Percentiles rank a stretch among this genome's conserved stretches.
Evolutionary conservation across 2,888 invertebrate genomes (phyloP).

Genomic region (Ashinkailepas kermadecensis): DNA sequence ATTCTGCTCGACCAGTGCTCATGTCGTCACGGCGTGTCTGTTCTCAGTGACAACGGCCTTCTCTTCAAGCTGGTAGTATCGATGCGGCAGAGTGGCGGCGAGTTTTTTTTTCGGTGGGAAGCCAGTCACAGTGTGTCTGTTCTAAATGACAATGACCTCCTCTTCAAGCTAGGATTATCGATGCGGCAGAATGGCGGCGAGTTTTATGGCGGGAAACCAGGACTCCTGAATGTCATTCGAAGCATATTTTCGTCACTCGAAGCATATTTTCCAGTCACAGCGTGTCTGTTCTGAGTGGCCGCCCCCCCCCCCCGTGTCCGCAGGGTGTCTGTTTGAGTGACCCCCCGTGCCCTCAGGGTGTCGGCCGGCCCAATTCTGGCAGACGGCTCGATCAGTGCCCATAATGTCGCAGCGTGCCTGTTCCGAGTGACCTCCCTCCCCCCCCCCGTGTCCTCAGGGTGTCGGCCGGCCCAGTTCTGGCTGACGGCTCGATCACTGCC

Average conservation of each 20-base stretch:
- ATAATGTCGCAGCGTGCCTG: constrained; percentile 54
- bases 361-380: constrained; percentile 62
- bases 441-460: constrained; percentile 52
- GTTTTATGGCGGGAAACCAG: too few relatives aligned
- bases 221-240: too few relatives aligned
- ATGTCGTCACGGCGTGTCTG: too few relatives aligned
- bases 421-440: neutral
- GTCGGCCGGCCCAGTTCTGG: constrained; percentile 65
- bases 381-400: constrained; percentile 60
- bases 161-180: too few relatives aligned
- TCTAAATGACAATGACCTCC: neutral
- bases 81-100: too few relatives aligned
- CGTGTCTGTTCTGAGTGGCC: constrained; percentile 47
- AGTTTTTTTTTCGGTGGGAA: too few relatives aligned
- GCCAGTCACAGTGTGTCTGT: constrained; percentile 56
- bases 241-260: too few relatives aligned
- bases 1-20: too few relatives aligned
- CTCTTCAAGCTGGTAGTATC: too few relatives aligned
- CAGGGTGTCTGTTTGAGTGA: constrained; percentile 52
- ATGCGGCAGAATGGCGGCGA: too few relatives aligned
- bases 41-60: too few relatives aligned
- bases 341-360: constrained; percentile 52
- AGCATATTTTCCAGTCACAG: too few relatives aligned
- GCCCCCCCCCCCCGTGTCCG: constrained; percentile 34
- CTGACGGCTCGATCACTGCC: constrained; percentile 59